These are phyloP conservation scores for Drosophila insularis DNA, from an alignment of 1,140 invertebrate species.

Conservation along the genomic window DNA sequence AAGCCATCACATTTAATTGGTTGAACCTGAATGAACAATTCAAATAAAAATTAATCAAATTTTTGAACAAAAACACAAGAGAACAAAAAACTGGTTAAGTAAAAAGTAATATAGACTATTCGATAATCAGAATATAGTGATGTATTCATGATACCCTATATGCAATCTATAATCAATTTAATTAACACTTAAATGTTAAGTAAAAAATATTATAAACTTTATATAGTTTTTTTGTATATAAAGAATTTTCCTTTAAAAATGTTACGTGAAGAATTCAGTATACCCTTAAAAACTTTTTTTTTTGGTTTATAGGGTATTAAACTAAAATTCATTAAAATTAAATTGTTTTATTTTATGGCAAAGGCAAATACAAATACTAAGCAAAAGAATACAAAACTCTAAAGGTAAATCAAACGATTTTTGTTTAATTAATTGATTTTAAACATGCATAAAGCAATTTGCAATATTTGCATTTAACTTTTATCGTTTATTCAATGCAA, in stretches of 20 bases:
- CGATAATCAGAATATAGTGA: background rate
- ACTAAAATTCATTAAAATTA: slow-evolving; percentile 51
- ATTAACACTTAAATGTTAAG: background rate
- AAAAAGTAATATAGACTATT: background rate
- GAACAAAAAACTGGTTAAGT: slow-evolving; percentile 22
- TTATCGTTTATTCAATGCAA: slow-evolving; percentile 9
- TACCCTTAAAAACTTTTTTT: background rate
- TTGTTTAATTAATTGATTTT: slow-evolving; percentile 65
- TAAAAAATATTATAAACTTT: background rate
- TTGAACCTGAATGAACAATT: slow-evolving; percentile 43
- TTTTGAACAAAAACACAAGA: slow-evolving; percentile 29
- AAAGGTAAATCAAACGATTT: slow-evolving; percentile 44
- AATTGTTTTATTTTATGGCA: slow-evolving; percentile 29
- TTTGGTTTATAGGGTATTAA: background rate
- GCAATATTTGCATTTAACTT: slow-evolving; percentile 41
- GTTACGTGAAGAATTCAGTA: background rate
- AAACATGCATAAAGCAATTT: slow-evolving; percentile 60
- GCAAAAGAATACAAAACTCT: slow-evolving; percentile 8
- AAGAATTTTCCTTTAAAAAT: background rate
- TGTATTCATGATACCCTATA: background rate
- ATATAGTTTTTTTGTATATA: background rate
- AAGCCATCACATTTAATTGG: slow-evolving; percentile 47
- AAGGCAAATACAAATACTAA: background rate
- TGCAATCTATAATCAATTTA: no score
- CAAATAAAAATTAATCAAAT: slow-evolving; percentile 68